Evolutionary conservation across 2,888 invertebrate genomes (phyloP).

Genomic region (Luffia ferchaultella): DNA sequence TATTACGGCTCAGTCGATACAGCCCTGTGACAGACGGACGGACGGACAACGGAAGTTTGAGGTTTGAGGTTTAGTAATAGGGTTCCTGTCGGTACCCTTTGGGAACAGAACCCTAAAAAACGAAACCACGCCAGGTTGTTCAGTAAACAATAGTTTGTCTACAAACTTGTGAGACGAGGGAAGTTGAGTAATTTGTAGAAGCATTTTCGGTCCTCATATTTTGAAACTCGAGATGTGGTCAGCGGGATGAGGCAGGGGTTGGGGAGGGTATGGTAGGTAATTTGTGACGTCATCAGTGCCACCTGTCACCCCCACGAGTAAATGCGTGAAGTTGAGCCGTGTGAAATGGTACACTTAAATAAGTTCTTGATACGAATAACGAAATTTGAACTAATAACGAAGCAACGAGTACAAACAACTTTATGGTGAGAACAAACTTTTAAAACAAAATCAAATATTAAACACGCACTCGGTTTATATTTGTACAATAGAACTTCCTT

Average conservation of each 20-base stretch:
- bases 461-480: no score
- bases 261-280: neutral
- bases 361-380: neutral
- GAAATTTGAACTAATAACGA: neutral
- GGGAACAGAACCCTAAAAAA: neutral
- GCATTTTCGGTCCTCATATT: neutral
- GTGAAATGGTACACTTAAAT: neutral
- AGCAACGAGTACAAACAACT: neutral
- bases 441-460: neutral
- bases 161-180: neutral
- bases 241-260: neutral
- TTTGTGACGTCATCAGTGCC: neutral
- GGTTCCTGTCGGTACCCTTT: no score
- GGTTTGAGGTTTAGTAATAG: no score
- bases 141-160: neutral
- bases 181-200: neutral
- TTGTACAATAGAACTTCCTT: no score
- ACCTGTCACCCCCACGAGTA: neutral
- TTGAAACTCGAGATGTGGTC: neutral
- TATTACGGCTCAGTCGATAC: no score
- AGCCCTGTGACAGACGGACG: no score
- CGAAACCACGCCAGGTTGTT: neutral
- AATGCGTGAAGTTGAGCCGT: neutral
- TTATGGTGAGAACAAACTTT: neutral
- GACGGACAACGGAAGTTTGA: no score